These are phyloP conservation scores for Myotis daubentonii DNA, from an alignment of 2,797 vertebrate species.

Conservation along the genomic window DNA sequence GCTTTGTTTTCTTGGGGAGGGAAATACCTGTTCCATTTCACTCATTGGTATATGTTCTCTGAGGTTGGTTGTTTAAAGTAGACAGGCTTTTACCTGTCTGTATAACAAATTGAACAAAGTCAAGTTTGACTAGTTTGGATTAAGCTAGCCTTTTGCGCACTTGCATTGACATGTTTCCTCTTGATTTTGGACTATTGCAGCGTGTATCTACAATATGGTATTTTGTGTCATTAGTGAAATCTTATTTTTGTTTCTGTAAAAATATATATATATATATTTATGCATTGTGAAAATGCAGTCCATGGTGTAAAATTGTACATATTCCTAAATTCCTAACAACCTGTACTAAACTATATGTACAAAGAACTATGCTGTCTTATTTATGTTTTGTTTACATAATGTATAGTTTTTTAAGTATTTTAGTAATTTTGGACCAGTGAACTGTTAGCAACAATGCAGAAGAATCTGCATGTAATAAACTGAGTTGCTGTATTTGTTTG, in stretches of 20 bases:
- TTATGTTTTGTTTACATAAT: conserved; percentile 95
- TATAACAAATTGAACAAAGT: conserved; percentile 75
- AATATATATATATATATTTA: conserved; percentile 81
- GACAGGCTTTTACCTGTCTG: conserved; percentile 63
- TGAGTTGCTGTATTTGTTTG: conserved; percentile 86
- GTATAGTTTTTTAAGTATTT: conserved; percentile 95
- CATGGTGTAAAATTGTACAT: conserved; percentile 89
- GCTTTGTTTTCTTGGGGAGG: conserved; percentile 74
- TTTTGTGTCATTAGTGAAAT: conserved; percentile 83
- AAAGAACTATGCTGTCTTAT: conserved; percentile 91
- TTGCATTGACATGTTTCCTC: conserved; percentile 79
- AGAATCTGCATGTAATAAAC: conserved; percentile 93
- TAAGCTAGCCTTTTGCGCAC: conserved; percentile 85
- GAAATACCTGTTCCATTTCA: conserved; percentile 73
- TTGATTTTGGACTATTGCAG: conserved; percentile 82
- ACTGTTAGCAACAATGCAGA: conserved; percentile 92
- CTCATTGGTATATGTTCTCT: conserved; percentile 73
- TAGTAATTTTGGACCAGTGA: conserved; percentile 94
- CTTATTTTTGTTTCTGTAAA: conserved; percentile 84
- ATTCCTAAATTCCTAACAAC: conserved; percentile 87
- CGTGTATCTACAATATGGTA: conserved; percentile 79
- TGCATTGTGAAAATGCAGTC: conserved; percentile 87
- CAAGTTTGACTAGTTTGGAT: conserved; percentile 77
- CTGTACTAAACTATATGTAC: conserved; percentile 90
- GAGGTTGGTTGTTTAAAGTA: conserved; percentile 74